Evolutionary conservation across 1,140 invertebrate genomes (phyloP).

Genomic region (Dendroctonus valens): DNA sequence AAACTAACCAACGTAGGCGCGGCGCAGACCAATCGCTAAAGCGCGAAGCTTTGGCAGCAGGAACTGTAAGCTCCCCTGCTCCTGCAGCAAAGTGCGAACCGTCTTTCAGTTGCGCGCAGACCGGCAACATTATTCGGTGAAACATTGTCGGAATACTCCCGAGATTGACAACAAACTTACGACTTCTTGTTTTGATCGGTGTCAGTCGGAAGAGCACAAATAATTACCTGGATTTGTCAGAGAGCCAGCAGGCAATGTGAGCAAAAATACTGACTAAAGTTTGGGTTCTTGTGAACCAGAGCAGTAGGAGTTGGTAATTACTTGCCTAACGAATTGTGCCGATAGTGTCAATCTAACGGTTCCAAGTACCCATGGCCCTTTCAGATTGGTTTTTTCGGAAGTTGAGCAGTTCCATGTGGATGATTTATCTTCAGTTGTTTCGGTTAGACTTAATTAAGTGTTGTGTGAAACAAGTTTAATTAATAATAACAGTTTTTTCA

Average conservation of each 20-base stretch:
- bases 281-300: slow-evolving; percentile 21
- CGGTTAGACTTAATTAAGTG: too few relatives aligned
- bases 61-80: slow-evolving; percentile 23
- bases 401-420: too few relatives aligned
- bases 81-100: slow-evolving; percentile 10
- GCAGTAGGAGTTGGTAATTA: slow-evolving; percentile 20
- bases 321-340: neutral
- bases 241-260: slow-evolving; percentile 6
- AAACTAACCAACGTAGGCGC: slow-evolving; percentile 4
- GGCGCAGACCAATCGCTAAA: slow-evolving; percentile 10
- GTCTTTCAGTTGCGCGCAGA: slow-evolving; percentile 30
- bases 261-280: slow-evolving; percentile 23
- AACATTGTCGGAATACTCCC: neutral
- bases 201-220: neutral
- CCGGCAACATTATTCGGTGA: slow-evolving; percentile 15
- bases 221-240: neutral
- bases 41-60: slow-evolving; percentile 20
- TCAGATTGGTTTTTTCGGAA: too few relatives aligned
- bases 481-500: slow-evolving; percentile 5
- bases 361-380: too few relatives aligned
- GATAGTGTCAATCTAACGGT: neutral
- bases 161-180: neutral
- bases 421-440: too few relatives aligned
- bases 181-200: neutral
- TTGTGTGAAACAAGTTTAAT: too few relatives aligned